These are phyloP conservation scores for Chascanopsetta lugubris DNA, from an alignment of 2,113 vertebrate species.

Conservation along the genomic window DNA sequence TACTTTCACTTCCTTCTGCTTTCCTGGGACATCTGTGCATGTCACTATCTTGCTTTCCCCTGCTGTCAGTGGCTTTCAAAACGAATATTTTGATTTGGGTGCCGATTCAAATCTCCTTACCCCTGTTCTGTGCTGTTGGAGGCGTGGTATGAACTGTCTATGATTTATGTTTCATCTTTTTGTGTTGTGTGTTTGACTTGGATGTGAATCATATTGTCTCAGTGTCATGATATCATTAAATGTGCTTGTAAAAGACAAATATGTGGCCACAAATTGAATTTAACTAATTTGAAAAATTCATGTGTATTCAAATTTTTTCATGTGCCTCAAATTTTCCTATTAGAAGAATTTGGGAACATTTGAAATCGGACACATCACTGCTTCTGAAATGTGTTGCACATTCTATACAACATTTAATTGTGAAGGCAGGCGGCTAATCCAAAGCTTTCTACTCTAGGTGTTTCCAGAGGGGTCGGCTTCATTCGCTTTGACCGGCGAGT, in stretches of 20 bases:
- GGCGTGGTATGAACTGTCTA: neutral
- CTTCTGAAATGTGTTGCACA: too few relatives aligned
- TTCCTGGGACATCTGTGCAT: neutral
- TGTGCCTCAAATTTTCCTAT: too few relatives aligned
- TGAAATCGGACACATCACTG: too few relatives aligned
- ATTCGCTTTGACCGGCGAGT: slow-evolving; percentile 98
- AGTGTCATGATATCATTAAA: neutral
- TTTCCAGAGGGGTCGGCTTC: slow-evolving; percentile 97
- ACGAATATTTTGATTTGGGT: neutral
- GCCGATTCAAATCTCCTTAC: neutral
- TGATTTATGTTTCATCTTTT: neutral
- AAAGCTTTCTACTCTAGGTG: slow-evolving; percentile 75
- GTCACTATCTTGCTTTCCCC: neutral
- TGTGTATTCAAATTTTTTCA: neutral
- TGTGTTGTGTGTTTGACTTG: neutral
- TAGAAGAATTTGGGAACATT: too few relatives aligned
- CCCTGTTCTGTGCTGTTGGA: neutral
- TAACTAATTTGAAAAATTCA: too few relatives aligned
- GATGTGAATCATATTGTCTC: neutral
- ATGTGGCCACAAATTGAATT: too few relatives aligned
- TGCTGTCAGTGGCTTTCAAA: neutral
- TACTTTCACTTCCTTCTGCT: neutral
- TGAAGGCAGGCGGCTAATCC: slow-evolving; percentile 19
- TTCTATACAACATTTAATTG: too few relatives aligned
- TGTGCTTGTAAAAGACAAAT: too few relatives aligned